Conservation (phyloP, 1,140 invertebrate genomes). For the Bombus huntii region DNA sequence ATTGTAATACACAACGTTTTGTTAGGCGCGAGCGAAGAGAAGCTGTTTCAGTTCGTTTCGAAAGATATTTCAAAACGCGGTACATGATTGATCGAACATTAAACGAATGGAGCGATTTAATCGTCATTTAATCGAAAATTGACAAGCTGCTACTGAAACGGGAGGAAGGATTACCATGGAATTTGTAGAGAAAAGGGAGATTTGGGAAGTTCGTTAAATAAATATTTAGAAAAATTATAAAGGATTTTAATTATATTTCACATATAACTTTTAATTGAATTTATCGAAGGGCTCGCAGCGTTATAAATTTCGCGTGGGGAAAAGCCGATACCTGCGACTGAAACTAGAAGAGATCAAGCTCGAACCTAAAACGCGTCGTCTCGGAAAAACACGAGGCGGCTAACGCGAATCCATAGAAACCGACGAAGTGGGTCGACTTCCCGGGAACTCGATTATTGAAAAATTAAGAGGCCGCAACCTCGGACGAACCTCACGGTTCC, state of each 20-base stretch:
- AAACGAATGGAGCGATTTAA: too few species aligned
- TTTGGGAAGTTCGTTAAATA: too few species aligned
- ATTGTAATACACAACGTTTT: too few species aligned
- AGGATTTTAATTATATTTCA: too few species aligned
- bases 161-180: too few species aligned
- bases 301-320: background rate
- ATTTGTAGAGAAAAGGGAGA: too few species aligned
- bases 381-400: background rate
- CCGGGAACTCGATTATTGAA: conserved; percentile 9
- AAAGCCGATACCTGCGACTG: background rate
- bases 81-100: too few species aligned
- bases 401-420: conserved; percentile 16
- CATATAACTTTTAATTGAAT: background rate
- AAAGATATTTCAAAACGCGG: background rate
- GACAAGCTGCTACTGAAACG: too few species aligned
- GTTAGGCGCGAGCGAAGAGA: background rate
- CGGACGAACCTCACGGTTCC: background rate
- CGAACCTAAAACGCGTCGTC: background rate
- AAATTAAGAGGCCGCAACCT: conserved; percentile 15
- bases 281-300: too few species aligned
- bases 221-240: too few species aligned
- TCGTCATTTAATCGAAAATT: too few species aligned
- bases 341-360: background rate
- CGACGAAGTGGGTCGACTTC: conserved; percentile 6
- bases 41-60: background rate